Evolutionary conservation across 1,140 invertebrate species (phyloP).

Genomic region (Cydia splendana): DNA sequence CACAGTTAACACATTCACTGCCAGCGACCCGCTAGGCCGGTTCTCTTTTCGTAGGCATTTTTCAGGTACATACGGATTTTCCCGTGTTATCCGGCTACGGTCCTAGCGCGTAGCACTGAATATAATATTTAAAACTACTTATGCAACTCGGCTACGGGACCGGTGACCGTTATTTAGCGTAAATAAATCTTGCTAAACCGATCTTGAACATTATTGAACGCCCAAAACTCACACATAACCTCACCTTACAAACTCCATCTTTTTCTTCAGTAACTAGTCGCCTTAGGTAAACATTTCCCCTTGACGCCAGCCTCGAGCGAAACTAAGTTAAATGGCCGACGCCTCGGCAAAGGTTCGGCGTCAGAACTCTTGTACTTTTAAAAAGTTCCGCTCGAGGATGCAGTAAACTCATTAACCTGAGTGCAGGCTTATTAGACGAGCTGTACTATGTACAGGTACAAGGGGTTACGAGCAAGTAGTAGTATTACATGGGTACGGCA

Average conservation of each 20-base stretch:
- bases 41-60: too few relatives aligned
- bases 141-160: too few relatives aligned
- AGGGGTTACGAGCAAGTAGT: constrained; percentile 1
- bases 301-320: constrained; percentile 18
- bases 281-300: constrained; percentile 27
- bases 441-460: constrained; percentile 28
- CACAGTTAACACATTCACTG: too few relatives aligned
- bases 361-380: constrained; percentile 64
- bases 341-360: constrained; percentile 16
- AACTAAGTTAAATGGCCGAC: constrained; percentile 29
- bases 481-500: not conserved
- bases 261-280: constrained; percentile 28
- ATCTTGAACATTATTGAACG: not conserved
- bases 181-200: not conserved
- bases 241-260: not conserved
- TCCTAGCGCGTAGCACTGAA: too few relatives aligned
- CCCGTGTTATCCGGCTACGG: too few relatives aligned
- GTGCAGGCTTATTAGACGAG: constrained; percentile 65
- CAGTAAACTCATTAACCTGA: constrained; percentile 71
- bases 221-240: constrained; percentile 6
- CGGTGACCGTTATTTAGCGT: too few relatives aligned
- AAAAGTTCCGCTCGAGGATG: constrained; percentile 61
- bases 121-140: too few relatives aligned
- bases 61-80: too few relatives aligned
- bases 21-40: too few relatives aligned